These are phyloP conservation scores for Rhopalosiphum maidis DNA, from an alignment of 1,140 invertebrate genomes.

Conservation along the genomic window DNA sequence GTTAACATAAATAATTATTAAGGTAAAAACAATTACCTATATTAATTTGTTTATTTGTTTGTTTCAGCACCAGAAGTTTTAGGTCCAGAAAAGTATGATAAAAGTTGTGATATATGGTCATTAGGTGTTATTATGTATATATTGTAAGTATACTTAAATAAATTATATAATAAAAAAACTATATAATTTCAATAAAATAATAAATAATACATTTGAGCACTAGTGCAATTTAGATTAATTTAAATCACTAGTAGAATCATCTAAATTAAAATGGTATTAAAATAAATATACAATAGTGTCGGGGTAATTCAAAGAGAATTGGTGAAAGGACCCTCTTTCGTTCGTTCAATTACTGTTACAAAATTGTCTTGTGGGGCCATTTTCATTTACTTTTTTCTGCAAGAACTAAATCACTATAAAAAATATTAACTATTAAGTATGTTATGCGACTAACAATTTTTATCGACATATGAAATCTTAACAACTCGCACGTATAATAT, in stretches of 20 bases:
- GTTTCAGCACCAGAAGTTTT: conserved; percentile 89
- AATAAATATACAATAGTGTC: no score
- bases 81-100: conserved; percentile 97
- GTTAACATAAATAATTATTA: conserved; percentile 60
- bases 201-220: background rate
- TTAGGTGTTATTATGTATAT: conserved; percentile 98
- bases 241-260: background rate
- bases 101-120: conserved; percentile 98
- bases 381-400: no score
- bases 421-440: no score
- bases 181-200: background rate
- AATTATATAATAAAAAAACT: background rate
- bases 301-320: no score
- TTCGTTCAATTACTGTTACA: no score
- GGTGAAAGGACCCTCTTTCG: no score
- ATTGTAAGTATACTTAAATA: conserved; percentile 71
- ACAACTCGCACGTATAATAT: no score
- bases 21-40: background rate
- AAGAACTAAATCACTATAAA: no score
- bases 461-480: no score
- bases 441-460: no score
- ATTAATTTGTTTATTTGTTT: conserved; percentile 54
- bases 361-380: no score
- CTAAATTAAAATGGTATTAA: no score
- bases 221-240: background rate